phyloP scores from a whole-genome alignment of 2,113 vertebrate genomes.

The Onychorhynchus coronatus region DNA sequence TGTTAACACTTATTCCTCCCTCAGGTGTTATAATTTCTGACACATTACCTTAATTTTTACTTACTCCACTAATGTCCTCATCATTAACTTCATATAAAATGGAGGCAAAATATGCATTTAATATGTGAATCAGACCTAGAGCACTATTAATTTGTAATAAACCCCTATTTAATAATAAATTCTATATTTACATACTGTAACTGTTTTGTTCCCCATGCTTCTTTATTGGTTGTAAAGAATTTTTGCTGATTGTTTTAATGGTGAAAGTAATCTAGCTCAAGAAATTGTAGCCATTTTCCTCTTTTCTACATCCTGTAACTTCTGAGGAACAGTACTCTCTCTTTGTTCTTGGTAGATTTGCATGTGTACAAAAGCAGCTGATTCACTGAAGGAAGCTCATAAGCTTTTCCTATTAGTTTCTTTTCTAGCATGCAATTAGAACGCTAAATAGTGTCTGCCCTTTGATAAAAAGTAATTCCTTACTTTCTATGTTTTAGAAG shows the following conservation, averaged over 20 bases:
- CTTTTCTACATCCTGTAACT: not conserved
- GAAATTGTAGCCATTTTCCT: not conserved
- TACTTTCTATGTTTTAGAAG: not conserved
- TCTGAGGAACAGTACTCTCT: not conserved
- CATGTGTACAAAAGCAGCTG: not conserved
- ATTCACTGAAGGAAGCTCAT: not conserved
- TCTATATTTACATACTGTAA: not conserved
- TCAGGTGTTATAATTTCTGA: not conserved
- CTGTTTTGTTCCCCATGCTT: not conserved
- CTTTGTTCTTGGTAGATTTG: not conserved
- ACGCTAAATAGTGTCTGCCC: not conserved
- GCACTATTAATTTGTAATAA: not conserved
- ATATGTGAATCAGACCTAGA: not conserved
- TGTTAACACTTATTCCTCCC: conserved; percentile 12
- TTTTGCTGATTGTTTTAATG: not conserved
- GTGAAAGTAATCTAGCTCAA: not conserved
- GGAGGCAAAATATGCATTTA: not conserved
- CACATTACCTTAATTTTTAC: not conserved
- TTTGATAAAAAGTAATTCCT: not conserved
- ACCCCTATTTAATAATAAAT: not conserved
- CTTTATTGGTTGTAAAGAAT: not conserved
- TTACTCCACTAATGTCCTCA: not conserved
- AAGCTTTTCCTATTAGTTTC: not conserved
- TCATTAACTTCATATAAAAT: not conserved
- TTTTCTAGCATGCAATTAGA: not conserved